phyloP scores from a whole-genome alignment of 1,140 invertebrate species.

The Cepaea nemoralis region DNA sequence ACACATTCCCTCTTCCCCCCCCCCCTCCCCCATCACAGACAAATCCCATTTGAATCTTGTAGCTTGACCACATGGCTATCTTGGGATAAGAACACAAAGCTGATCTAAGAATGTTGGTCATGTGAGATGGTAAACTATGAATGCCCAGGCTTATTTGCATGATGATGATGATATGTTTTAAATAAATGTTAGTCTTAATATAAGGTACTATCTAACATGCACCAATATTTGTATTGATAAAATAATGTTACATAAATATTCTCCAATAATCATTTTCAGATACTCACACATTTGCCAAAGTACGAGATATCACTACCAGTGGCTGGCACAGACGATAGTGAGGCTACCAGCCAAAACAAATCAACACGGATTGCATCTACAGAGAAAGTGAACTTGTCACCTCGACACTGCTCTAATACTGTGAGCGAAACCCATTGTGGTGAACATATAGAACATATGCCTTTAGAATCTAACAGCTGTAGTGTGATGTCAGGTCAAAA shows the following conservation, averaged over 20 bases:
- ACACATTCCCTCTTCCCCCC: too few relatives aligned
- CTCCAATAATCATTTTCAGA: conserved; percentile 5
- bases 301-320: not conserved
- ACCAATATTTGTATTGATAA: too few relatives aligned
- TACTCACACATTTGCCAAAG: not conserved
- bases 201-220: too few relatives aligned
- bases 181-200: too few relatives aligned
- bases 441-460: not conserved
- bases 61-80: too few relatives aligned
- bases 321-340: not conserved
- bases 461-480: not conserved
- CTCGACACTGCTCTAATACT: not conserved
- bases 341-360: not conserved
- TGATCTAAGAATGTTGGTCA: too few relatives aligned
- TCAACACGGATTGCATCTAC: not conserved
- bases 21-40: too few relatives aligned
- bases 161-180: too few relatives aligned
- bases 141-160: too few relatives aligned
- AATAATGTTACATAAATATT: not conserved
- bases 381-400: not conserved
- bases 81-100: too few relatives aligned
- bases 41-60: too few relatives aligned
- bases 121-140: too few relatives aligned
- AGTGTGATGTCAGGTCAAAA: not conserved
- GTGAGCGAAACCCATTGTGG: not conserved